phyloP scores from a whole-genome alignment of 2,113 vertebrate genomes.

The Saguinus imperator region DNA sequence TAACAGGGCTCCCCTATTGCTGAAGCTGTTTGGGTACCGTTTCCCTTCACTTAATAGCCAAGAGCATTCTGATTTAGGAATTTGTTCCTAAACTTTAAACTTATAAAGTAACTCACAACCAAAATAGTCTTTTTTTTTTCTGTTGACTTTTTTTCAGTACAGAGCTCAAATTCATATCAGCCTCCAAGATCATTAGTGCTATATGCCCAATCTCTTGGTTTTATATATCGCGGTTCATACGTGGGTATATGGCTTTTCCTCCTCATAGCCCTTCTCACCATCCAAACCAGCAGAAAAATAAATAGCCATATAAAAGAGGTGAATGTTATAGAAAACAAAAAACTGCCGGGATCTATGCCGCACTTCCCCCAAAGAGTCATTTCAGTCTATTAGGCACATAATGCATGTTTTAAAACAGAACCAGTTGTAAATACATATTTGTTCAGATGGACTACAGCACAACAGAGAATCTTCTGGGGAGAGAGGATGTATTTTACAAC shows the following conservation, averaged over 20 bases:
- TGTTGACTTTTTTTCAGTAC: conserved; percentile 23
- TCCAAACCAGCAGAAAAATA: conserved; percentile 75
- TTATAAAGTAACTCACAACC: background rate
- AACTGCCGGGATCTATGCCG: conserved; percentile 32
- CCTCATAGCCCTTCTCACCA: conserved; percentile 44
- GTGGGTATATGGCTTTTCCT: conserved; percentile 42
- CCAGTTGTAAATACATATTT: conserved; percentile 77
- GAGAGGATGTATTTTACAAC: conserved; percentile 67
- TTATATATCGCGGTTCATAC: conserved; percentile 23
- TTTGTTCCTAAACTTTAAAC: background rate
- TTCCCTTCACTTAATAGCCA: background rate
- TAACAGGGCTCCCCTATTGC: background rate
- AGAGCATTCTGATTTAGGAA: background rate
- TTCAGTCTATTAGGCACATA: conserved; percentile 78
- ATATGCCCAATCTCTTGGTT: background rate
- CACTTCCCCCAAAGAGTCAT: conserved; percentile 78
- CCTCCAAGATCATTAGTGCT: conserved; percentile 54
- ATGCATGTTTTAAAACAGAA: conserved; percentile 77
- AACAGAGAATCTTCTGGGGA: conserved; percentile 62
- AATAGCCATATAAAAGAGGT: conserved; percentile 79
- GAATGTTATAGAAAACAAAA: conserved; percentile 70
- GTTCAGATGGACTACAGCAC: conserved; percentile 70
- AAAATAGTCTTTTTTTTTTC: background rate
- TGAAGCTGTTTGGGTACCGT: background rate
- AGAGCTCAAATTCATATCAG: conserved; percentile 63